A percentile compares a stretch with the other conserved stretches of the same genome.
These are phyloP conservation scores for Orthonyx spaldingii DNA, from an alignment of 2,113 vertebrate species.

Conservation along the genomic window DNA sequence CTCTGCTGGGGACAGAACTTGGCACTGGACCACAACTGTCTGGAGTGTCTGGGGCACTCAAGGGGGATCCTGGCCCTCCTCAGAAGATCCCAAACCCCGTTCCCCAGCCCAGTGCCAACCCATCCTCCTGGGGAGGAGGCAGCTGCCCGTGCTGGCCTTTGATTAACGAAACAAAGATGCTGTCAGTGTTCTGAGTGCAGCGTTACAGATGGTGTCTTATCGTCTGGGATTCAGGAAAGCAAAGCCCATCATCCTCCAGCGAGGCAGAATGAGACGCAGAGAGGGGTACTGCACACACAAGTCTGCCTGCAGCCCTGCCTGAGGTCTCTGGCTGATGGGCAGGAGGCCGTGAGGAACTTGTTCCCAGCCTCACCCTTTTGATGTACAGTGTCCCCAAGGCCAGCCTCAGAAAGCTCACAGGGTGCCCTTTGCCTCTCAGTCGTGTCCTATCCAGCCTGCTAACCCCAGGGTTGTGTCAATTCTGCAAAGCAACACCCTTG, in stretches of 20 bases:
- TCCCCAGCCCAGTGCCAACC: rapidly evolving
- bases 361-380: neutral
- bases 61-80: neutral
- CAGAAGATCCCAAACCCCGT: rapidly evolving
- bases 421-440: neutral
- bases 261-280: neutral
- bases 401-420: rapidly evolving
- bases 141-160: neutral
- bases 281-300: neutral
- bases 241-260: neutral
- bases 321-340: neutral
- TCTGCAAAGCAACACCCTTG: neutral
- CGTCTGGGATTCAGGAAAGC: neutral
- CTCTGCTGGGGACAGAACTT: neutral
- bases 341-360: neutral
- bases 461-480: rapidly evolving
- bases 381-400: neutral
- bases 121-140: neutral
- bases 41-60: neutral
- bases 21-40: neutral
- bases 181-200: neutral
- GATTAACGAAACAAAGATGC: rapidly evolving
- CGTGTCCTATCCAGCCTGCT: rapidly evolving
- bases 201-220: neutral
- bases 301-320: neutral